These are phyloP conservation scores for Cacatua alba DNA, from an alignment of 2,113 vertebrate species.

Conservation along the genomic window DNA sequence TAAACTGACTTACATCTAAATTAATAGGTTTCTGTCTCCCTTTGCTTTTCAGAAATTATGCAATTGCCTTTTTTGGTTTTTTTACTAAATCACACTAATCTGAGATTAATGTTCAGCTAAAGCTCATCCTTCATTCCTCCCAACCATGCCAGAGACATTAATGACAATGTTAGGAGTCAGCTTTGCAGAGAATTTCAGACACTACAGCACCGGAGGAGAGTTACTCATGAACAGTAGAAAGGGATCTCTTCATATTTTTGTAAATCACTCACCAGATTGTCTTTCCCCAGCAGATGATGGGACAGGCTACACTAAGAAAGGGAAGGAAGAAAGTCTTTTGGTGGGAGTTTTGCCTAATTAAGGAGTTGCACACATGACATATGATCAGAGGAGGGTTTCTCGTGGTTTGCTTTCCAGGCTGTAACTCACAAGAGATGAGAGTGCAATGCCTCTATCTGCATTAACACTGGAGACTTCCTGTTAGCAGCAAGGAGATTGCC, in stretches of 20 bases:
- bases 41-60: slow-evolving; percentile 53
- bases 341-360: neutral
- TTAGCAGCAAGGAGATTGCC: neutral
- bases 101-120: slow-evolving; percentile 26
- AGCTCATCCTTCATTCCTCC: slow-evolving; percentile 21
- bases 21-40: slow-evolving; percentile 11
- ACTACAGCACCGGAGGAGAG: neutral
- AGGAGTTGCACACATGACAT: neutral
- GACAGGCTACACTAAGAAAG: neutral
- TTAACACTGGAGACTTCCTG: neutral
- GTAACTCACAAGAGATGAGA: neutral
- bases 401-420: neutral
- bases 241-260: neutral
- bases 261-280: neutral
- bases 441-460: neutral
- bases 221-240: neutral
- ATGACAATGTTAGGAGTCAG: neutral
- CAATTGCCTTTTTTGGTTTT: neutral
- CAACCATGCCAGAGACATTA: neutral
- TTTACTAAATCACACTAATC: slow-evolving; percentile 25
- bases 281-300: neutral
- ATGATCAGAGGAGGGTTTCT: neutral
- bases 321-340: neutral
- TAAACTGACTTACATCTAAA: slow-evolving; percentile 65
- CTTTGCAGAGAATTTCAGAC: slow-evolving; percentile 2